A percentile compares a stretch with the other conserved stretches of the same genome.
Evolutionary conservation across 1,140 invertebrate species (phyloP).

Genomic region (Drosophila santomea): DNA sequence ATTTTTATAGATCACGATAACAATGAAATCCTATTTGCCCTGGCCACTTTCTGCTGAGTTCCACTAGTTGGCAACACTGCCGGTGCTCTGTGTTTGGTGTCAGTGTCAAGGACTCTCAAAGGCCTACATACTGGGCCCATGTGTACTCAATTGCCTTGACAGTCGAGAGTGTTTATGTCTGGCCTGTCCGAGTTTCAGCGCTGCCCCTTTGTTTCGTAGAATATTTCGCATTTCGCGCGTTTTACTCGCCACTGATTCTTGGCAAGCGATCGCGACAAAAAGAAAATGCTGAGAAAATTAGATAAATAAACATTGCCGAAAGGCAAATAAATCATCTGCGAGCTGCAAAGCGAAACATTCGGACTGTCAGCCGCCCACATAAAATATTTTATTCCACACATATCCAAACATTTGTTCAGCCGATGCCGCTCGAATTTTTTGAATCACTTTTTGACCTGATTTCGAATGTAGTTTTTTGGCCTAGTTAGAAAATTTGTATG

Average conservation of each 20-base stretch:
- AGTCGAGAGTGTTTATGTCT: slow-evolving; percentile 62
- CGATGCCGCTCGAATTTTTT: slow-evolving; percentile 15
- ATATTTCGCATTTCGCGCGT: slow-evolving; percentile 66
- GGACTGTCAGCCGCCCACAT: slow-evolving; percentile 41
- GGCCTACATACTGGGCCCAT: slow-evolving; percentile 30
- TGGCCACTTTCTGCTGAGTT: background rate
- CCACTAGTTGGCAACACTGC: slow-evolving; percentile 10
- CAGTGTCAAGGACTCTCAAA: slow-evolving; percentile 72
- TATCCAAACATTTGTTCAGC: slow-evolving; percentile 65
- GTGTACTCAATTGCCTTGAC: slow-evolving; percentile 47
- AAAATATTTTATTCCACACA: slow-evolving; percentile 32
- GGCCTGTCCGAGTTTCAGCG: slow-evolving; percentile 21
- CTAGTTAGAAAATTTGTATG: slow-evolving; percentile 41
- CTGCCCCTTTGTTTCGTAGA: slow-evolving; percentile 9
- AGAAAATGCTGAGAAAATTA: slow-evolving; percentile 64
- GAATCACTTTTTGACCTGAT: slow-evolving; percentile 34
- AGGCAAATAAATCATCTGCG: slow-evolving; percentile 69
- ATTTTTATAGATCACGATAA: too few species aligned
- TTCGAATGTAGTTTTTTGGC: slow-evolving; percentile 39
- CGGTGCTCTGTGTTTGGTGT: slow-evolving; percentile 36
- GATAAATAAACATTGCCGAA: slow-evolving; percentile 76
- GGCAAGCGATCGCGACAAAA: slow-evolving; percentile 62
- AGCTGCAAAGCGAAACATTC: slow-evolving; percentile 47
- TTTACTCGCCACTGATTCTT: slow-evolving; percentile 59
- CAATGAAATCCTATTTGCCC: background rate